These are phyloP conservation scores for Drosophila repleta DNA, from an alignment of 1,140 invertebrate species.

Conservation along the genomic window DNA sequence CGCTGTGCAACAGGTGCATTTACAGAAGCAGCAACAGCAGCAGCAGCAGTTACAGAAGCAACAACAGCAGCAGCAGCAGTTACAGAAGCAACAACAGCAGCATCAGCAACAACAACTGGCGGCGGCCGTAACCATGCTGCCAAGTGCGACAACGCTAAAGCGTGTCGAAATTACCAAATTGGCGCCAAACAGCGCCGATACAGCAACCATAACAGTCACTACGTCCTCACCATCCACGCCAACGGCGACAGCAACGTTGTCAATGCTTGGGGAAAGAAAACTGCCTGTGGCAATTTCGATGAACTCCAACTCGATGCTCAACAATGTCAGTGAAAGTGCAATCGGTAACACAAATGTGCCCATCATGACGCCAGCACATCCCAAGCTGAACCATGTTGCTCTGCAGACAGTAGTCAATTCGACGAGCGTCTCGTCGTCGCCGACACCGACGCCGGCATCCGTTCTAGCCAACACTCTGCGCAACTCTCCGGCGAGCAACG, in stretches of 20 bases:
- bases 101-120: slow-evolving; percentile 78
- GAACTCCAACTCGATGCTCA: slow-evolving; percentile 16
- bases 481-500: slow-evolving; percentile 85
- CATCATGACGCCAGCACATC: slow-evolving; percentile 10
- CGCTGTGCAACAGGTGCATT: slow-evolving; percentile 61
- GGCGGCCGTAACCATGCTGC: slow-evolving; percentile 79
- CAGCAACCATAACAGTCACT: slow-evolving; percentile 41
- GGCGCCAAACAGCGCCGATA: slow-evolving; percentile 23
- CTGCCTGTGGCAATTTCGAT: slow-evolving; percentile 30
- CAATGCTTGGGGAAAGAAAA: slow-evolving; percentile 33
- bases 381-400: slow-evolving; percentile 18
- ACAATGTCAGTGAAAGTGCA: slow-evolving; percentile 33
- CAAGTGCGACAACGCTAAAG: slow-evolving; percentile 78
- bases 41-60: no score
- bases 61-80: slow-evolving; percentile 57
- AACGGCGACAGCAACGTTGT: slow-evolving; percentile 38
- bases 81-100: slow-evolving; percentile 78
- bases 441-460: slow-evolving; percentile 44
- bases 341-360: slow-evolving; percentile 4
- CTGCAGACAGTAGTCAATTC: not conserved
- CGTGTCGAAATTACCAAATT: slow-evolving; percentile 73
- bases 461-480: slow-evolving; percentile 74
- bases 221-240: slow-evolving; percentile 28
- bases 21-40: no score
- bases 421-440: slow-evolving; percentile 18